phyloP scores from a whole-genome alignment of 2,113 vertebrate genomes.

The Oncorhynchus masou region DNA sequence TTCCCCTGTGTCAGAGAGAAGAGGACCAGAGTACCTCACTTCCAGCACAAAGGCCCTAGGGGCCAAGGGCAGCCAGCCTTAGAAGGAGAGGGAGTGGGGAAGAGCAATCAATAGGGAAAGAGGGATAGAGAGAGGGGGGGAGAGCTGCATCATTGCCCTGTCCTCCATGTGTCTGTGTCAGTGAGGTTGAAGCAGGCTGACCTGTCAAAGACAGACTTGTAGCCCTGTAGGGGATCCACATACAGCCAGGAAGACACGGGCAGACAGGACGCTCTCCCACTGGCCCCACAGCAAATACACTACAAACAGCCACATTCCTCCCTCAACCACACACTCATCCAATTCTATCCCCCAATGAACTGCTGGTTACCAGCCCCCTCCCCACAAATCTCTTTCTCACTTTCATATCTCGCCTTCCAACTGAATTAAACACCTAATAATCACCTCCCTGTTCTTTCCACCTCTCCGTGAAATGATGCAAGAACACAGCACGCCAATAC shows the following conservation, averaged over 20 bases:
- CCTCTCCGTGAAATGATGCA: not conserved
- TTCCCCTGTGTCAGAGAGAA: conserved; percentile 22
- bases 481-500: not conserved
- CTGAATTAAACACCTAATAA: not conserved
- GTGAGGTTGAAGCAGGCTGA: not conserved
- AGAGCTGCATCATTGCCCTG: not conserved
- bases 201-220: not conserved
- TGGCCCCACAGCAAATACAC: not conserved
- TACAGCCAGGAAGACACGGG: not conserved
- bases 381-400: not conserved
- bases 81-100: not conserved
- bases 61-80: not conserved
- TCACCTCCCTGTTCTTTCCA: not conserved
- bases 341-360: not conserved
- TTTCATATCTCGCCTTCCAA: not conserved
- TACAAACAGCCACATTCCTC: not conserved
- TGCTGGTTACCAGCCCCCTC: not conserved
- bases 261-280: not conserved
- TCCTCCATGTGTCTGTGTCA: not conserved
- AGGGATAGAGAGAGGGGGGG: not conserved
- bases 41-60: not conserved
- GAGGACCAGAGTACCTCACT: conserved; percentile 8
- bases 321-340: not conserved
- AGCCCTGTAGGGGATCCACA: not conserved
- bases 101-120: not conserved